A percentile compares a stretch with the other conserved stretches of the same genome.
These are phyloP conservation scores for Dynastes grantii DNA, from an alignment of 2,888 invertebrate genomes.

Conservation along the genomic window DNA sequence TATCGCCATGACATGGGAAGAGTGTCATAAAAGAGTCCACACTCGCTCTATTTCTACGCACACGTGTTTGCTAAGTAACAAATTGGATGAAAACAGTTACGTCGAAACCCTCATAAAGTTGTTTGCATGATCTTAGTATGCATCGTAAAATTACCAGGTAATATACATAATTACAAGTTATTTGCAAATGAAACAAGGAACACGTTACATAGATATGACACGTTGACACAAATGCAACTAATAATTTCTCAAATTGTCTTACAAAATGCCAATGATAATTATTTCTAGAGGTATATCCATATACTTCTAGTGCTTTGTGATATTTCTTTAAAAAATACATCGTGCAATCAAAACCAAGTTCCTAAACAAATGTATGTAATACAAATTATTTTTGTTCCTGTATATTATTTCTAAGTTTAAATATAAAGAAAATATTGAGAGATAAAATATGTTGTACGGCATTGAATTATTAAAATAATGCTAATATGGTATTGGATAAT, in stretches of 20 bases:
- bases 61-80: slow-evolving; percentile 20
- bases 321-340: too few species aligned
- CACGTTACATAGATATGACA: slow-evolving; percentile 15
- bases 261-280: not conserved
- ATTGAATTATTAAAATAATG: too few species aligned
- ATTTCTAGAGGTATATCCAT: too few species aligned
- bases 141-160: slow-evolving; percentile 32
- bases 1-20: slow-evolving; percentile 8
- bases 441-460: too few species aligned
- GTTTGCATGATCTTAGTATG: slow-evolving; percentile 33
- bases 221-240: not conserved
- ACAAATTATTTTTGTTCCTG: too few species aligned
- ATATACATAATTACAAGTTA: slow-evolving; percentile 30
- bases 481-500: too few species aligned
- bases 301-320: too few species aligned
- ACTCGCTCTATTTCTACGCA: slow-evolving; percentile 26
- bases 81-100: not conserved
- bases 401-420: too few species aligned
- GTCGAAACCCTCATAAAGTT: slow-evolving; percentile 21
- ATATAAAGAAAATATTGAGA: too few species aligned
- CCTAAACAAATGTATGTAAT: too few species aligned
- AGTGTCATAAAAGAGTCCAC: slow-evolving; percentile 33
- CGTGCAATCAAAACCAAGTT: too few species aligned
- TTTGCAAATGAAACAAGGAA: not conserved
- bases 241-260: not conserved